These are phyloP conservation scores for Ceratosolen fusciceps DNA, from an alignment of 1,140 invertebrate genomes.

Conservation along the genomic window DNA sequence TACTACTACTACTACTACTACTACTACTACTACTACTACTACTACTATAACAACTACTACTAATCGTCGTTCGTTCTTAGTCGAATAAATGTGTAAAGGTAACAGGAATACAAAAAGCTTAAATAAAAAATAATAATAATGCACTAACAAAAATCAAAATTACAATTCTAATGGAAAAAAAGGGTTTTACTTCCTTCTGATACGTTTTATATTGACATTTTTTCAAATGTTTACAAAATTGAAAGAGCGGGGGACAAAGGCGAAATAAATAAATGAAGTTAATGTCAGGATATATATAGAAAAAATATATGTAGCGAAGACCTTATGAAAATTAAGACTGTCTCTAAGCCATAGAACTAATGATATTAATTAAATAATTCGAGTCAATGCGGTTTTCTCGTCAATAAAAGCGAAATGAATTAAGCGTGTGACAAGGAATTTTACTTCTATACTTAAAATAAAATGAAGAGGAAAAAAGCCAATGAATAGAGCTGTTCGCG, in stretches of 20 bases:
- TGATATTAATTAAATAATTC: slow-evolving; percentile 57
- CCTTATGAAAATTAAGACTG: slow-evolving; percentile 63
- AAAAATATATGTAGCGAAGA: too few relatives aligned
- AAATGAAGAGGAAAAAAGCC: slow-evolving; percentile 35
- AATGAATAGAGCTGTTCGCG: slow-evolving; percentile 40
- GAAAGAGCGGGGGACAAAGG: not conserved
- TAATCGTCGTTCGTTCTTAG: too few relatives aligned
- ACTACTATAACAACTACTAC: too few relatives aligned
- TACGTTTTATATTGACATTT: slow-evolving; percentile 8
- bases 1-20: too few relatives aligned
- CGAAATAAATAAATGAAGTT: not conserved
- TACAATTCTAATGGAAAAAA: slow-evolving; percentile 22
- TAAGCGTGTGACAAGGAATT: slow-evolving; percentile 47
- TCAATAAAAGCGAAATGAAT: slow-evolving; percentile 21
- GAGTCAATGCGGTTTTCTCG: slow-evolving; percentile 56
- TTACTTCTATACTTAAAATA: slow-evolving; percentile 48
- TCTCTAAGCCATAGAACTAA: slow-evolving; percentile 65
- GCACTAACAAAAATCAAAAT: slow-evolving; percentile 45
- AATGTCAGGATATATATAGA: slow-evolving; percentile 26
- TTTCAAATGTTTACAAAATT: not conserved
- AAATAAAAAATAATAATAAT: not conserved
- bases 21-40: too few relatives aligned
- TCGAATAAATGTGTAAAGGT: too few relatives aligned
- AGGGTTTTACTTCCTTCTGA: not conserved
- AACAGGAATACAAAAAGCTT: not conserved